Base-by-base conservation (phyloP, 2,113 vertebrate species). In the Megaceryle torquata region DNA sequence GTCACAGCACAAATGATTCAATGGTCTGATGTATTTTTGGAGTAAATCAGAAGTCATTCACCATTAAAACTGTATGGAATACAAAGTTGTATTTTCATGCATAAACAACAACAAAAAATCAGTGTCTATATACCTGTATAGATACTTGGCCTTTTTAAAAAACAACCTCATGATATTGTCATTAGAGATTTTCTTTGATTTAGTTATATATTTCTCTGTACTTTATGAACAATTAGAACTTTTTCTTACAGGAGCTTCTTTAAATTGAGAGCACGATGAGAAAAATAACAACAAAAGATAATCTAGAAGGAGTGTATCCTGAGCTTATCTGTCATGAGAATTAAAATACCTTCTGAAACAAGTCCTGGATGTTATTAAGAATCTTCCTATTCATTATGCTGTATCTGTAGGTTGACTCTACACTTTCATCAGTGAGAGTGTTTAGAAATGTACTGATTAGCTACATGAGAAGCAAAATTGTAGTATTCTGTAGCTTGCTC, bases 401-500 rank as follows among this genome's bases (percentile, higher is more conserved):
- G 17, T 44, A 60, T 11, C 25, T 48, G 33, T 15, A 72, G 18
- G 4, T 31, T 72, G 29, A 43, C 10, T 33, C 37, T 61, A 18
- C 6, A 8, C 6, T 76, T 18, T 60, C 6, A 43, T 51, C 13
- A 3, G 2, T 56, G 17, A 60, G 13, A 54, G 3, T 21, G 15
- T 64, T 86, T 65, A 21, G 41, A 74, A 88, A 65, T 15, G 9
- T 20, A 44, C 4, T 31, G 10, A 19, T 54, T 37, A 39, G 21
- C 9, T 46, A 46, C 2, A 53, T 2, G 6, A 31, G 28, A 82
- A 67, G 11, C 14, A 82, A 28, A 86, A 75, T 14, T 51, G 4
- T 6, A 46, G 28, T 48, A 46, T n/a, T 35, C 3, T 3, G 17
- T 63, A 48, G 7, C 9, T 61, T 37, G 3, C 0, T 2, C 13